Evolutionary conservation across 2,113 vertebrate genomes (phyloP).

Genomic region (Oreochromis aureus): DNA sequence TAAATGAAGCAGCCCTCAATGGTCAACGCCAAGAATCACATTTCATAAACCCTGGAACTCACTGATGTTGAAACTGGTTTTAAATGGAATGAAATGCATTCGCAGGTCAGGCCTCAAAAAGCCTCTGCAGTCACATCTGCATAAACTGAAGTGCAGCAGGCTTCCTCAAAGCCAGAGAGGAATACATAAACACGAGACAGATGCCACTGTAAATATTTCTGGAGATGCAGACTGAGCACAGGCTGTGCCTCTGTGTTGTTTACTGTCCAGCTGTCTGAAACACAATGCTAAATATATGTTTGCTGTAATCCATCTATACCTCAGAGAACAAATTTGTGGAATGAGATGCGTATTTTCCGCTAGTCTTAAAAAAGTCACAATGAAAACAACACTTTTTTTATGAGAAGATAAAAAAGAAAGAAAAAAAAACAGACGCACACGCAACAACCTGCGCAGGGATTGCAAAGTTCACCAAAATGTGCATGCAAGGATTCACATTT

Average conservation of each 20-base stretch:
- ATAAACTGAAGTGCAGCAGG: neutral
- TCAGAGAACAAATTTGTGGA: neutral
- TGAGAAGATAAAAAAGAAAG: neutral
- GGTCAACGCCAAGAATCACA: slow-evolving; percentile 3
- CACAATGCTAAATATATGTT: neutral
- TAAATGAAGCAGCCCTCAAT: neutral
- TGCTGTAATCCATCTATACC: neutral
- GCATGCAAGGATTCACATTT: slow-evolving; percentile 13
- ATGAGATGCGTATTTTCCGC: neutral
- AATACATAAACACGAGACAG: neutral
- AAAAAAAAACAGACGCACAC: neutral
- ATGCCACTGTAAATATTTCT: neutral
- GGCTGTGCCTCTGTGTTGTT: neutral
- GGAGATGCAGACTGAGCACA: neutral
- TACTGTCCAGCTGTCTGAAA: slow-evolving; percentile 2
- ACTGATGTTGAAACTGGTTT: slow-evolving; percentile 9
- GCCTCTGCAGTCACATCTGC: neutral
- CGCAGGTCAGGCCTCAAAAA: neutral
- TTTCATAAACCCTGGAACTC: slow-evolving; percentile 25
- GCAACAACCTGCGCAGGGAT: neutral
- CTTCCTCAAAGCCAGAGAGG: neutral
- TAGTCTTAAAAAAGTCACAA: neutral
- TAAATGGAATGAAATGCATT: slow-evolving; percentile 25
- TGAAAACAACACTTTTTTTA: neutral
- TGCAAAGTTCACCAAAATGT: slow-evolving; percentile 26